Evolutionary conservation across 92 coral and sea anemone species (phyloP).

Genomic region (Parazoanthus darwini): DNA sequence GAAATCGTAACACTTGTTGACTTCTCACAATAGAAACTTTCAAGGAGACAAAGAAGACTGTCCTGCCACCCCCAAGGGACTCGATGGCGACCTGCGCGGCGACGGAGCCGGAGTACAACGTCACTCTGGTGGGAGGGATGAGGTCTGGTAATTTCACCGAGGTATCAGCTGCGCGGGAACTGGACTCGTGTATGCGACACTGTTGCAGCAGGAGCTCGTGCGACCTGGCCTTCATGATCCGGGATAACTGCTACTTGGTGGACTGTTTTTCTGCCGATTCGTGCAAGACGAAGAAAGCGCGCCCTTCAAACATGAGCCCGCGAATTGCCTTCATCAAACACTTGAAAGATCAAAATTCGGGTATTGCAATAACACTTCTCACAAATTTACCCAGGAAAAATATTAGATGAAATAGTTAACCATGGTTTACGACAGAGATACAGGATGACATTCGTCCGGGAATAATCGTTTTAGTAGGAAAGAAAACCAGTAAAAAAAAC

Average conservation of each 20-base stretch:
- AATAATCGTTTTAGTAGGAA: no score
- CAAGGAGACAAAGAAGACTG: constrained; percentile 66
- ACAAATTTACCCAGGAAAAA: no score
- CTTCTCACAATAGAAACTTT: constrained; percentile 32
- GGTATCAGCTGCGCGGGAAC: constrained; percentile 64
- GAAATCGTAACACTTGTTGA: not conserved
- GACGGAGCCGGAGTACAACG: constrained; percentile 77
- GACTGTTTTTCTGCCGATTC: constrained; percentile 63
- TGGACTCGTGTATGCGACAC: constrained; percentile 87
- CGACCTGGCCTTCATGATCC: constrained; percentile 95
- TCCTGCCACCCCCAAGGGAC: constrained; percentile 41
- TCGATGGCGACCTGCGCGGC: constrained; percentile 70
- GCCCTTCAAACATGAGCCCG: constrained; percentile 78
- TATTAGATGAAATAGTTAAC: no score
- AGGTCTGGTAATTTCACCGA: constrained; percentile 88
- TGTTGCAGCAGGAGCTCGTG: constrained; percentile 82
- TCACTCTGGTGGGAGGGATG: constrained; percentile 79
- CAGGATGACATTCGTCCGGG: no score
- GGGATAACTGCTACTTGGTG: constrained; percentile 90
- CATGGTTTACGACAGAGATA: no score
- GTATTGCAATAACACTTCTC: constrained; percentile 6
- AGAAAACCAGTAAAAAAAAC: no score
- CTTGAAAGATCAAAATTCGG: constrained; percentile 39
- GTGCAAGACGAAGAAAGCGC: constrained; percentile 84
- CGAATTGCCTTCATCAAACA: constrained; percentile 78